Evolutionary conservation across 92 coral and sea anemone genomes (phyloP), one percentile per base, ranked within the genome.

Genomic region (Micromussa lordhowensis): DNA sequence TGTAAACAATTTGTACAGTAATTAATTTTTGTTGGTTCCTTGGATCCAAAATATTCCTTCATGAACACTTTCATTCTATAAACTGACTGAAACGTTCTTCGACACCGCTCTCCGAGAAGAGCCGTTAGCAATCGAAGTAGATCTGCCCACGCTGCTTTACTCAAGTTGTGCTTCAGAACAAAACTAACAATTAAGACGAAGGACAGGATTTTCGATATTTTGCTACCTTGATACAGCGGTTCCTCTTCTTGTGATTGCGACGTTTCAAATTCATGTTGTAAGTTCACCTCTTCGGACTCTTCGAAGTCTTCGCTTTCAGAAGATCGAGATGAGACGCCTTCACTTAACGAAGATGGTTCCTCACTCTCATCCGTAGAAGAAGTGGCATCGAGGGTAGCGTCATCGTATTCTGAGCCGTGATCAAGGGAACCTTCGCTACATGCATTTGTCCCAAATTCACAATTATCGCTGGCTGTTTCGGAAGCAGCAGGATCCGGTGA

Each of bases 121-220:
- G 91, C 72, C n/a, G 44, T 57, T 59, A 86, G 73, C 69, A 54
- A 29, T 5, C 73, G 75, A 18, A 68, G 31, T 63, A 92, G 85
- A 15, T 87, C 88, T 72, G 82, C 90, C 87, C 77, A 86, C 19
- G 85, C 89, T 64, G 94, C 55, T 40, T 87, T 32, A 34, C 69
- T 80, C 15, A n/a, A n/a, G n/a, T n/a, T n/a, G n/a, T n/a, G n/a
- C n/a, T n/a, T n/a, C n/a, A n/a, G n/a, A n/a, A n/a, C n/a, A n/a
- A n/a, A n/a, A n/a, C 36, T 30, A 8, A 88, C 61, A 34, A 88
- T 86, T 53, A 86, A 59, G 40, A 86, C 84, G 36, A 24, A 81
- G 3, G 82, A 57, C 3, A 82, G 26, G 7, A 88, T 81, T 72
- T 81, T 88, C 30, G 82, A 81, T 44, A 81, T 82, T 74, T 31